These are phyloP conservation scores for Rhyacichthys aspro DNA, from an alignment of 2,797 vertebrate genomes.

Conservation along the genomic window DNA sequence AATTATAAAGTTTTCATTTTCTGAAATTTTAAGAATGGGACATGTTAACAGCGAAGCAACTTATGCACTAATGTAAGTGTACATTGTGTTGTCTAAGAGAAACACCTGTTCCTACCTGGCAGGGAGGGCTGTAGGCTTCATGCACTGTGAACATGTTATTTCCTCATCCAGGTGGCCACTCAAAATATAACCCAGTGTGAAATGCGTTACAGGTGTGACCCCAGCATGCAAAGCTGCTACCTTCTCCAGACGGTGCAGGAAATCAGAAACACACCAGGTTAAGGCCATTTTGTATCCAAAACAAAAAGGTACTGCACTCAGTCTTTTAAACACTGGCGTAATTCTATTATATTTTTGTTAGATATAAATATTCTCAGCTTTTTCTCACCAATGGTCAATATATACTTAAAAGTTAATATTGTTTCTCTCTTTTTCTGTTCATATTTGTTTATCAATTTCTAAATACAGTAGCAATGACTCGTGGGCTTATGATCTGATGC, in stretches of 20 bases:
- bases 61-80: not conserved
- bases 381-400: not conserved
- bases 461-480: too few relatives aligned
- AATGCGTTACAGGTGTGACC: slow-evolving; percentile 77
- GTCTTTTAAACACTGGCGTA: slow-evolving; percentile 3
- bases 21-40: not conserved
- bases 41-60: not conserved
- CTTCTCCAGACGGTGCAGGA: slow-evolving; percentile 68
- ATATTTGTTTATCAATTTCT: too few relatives aligned
- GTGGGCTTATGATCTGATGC: too few relatives aligned
- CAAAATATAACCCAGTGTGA: slow-evolving; percentile 75
- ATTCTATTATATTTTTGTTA: not conserved
- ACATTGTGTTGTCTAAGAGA: slow-evolving; percentile 32
- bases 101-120: slow-evolving; percentile 73
- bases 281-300: slow-evolving; percentile 29
- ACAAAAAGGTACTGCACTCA: slow-evolving; percentile 22
- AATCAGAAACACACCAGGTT: slow-evolving; percentile 63
- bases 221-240: slow-evolving; percentile 73
- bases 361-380: not conserved
- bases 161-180: slow-evolving; percentile 80
- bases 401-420: too few relatives aligned
- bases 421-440: too few relatives aligned
- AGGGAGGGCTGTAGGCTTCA: slow-evolving; percentile 60
- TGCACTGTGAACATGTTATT: slow-evolving; percentile 73
- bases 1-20: not conserved